Evolutionary conservation across 1,140 invertebrate species (phyloP), one percentile per base, ranked within the genome.

Genomic region (Drosophila pandora): DNA sequence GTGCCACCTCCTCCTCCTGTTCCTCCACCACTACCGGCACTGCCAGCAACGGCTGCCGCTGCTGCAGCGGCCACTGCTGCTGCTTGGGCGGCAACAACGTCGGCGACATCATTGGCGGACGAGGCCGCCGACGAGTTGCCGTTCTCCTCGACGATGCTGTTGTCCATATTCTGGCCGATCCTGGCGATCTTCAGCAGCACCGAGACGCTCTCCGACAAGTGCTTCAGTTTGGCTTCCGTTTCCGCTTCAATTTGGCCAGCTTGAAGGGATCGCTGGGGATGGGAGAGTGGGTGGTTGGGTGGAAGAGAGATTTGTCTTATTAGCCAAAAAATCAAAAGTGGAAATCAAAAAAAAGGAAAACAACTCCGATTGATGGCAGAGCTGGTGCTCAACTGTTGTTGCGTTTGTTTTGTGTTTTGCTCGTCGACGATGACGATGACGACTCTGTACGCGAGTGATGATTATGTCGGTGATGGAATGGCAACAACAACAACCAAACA

Each of bases 101-200:
- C 70, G 57, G 76, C 75, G 47, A 76, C 79, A 30, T 75, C 77
- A 93, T 94, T 92, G 92, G 94, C 91, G 53, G 90, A 77, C 48
- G 70, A 73, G 17, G 69, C 68, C 57, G 70, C 69, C 59, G 70
- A 73, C 69, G 94, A 94, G 76, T 94, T 94, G 92, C 96, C 96
- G 92, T 96, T 96, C 93, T 96, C 96, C 93, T 96, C 96, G 91
- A 96, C 96, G 91, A 96, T 96, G 94, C 97, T 96, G 93, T 95
- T 95, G 63, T 67, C 63, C 63, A 67, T 67, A 93, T 96, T 95
- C n/a, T n/a, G n/a, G 93, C 96, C 96, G 96, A 97, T 97, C 93
- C 92, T 94, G 93, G 88, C 78, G 72, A 90, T 91, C 69, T 91
- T 91, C 76, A 91, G 90, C 90, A 91, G 89, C 90, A 83, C 90